These are phyloP conservation scores for Onychostruthus taczanowskii DNA, from an alignment of 2,113 vertebrate species.

Conservation along the genomic window DNA sequence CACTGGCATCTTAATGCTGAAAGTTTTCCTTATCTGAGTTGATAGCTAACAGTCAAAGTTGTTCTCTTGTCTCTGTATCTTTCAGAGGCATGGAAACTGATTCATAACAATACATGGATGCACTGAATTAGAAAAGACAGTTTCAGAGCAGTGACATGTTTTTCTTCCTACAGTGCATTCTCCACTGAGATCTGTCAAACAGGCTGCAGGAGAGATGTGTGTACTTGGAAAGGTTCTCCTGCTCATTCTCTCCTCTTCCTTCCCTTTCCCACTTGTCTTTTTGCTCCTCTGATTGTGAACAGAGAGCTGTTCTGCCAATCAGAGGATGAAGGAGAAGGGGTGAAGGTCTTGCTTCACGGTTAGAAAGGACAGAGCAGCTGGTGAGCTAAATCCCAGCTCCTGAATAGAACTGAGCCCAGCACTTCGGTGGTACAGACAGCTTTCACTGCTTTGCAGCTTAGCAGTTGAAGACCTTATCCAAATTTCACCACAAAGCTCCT, in stretches of 20 bases:
- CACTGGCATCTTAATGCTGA: constrained; percentile 4
- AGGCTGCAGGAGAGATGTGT: constrained; percentile 2
- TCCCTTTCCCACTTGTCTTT: not conserved
- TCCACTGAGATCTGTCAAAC: constrained; percentile 51
- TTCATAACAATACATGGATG: constrained; percentile 74
- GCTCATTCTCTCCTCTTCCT: not conserved
- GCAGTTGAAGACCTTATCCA: not conserved
- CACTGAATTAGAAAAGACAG: constrained; percentile 81
- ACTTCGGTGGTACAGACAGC: not conserved
- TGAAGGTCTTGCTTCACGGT: not conserved
- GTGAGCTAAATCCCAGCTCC: not conserved
- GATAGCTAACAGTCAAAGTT: constrained; percentile 65
- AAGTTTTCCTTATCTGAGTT: constrained; percentile 57
- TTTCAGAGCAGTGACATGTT: constrained; percentile 75
- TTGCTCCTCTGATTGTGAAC: not conserved
- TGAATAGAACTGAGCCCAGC: not conserved
- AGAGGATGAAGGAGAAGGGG: not conserved
- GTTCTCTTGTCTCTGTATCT: constrained; percentile 60
- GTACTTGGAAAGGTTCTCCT: constrained; percentile 9
- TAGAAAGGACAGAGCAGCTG: not conserved
- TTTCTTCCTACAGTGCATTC: constrained; percentile 53
- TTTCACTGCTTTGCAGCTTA: not conserved
- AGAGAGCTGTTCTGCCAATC: not conserved
- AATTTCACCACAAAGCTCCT: not conserved
- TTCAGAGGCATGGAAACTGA: constrained; percentile 64